Evolutionary conservation across 2,888 invertebrate genomes (phyloP), one percentile per base, ranked within the genome.

Genomic region (Endotricha flammealis): DNA sequence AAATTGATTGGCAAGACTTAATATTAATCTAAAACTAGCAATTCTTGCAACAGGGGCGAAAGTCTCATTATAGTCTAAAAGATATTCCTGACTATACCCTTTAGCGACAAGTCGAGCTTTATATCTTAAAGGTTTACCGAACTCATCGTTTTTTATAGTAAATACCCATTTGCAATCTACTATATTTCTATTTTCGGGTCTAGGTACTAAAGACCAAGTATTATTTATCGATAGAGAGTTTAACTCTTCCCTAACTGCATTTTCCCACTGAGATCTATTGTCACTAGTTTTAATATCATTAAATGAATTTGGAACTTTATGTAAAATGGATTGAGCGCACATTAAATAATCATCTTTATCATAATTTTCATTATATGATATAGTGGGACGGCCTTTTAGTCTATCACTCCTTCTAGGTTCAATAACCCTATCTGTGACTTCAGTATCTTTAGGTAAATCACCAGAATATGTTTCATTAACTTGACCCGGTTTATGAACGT

Each of bases 41-140:
- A n/a, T n/a, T n/a, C n/a, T n/a, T n/a, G n/a, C n/a, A n/a, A n/a
- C n/a, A n/a, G n/a, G n/a, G n/a, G n/a, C n/a, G n/a, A n/a, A n/a
- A n/a, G n/a, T n/a, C n/a, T n/a, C n/a, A n/a, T n/a, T n/a, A n/a
- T n/a, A n/a, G n/a, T n/a, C 39, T 16, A 40, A 42, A 28, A 32
- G 29, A 9, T 48, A 33, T 30, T 44, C 29, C 33, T 60, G 57
- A 12, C 42, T 51, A 46, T 48, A 64, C 4, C 55, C 54, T 38
- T 46, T 45, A 12, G 57, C 53, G 12, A 58, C 54, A 7, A 56
- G 34, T 22, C 53, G 38, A n/a, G 48, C 33, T 11, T 35, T 29
- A 41, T n/a, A n/a, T n/a, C n/a, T n/a, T n/a, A n/a, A n/a, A n/a
- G n/a, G n/a, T n/a, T n/a, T n/a, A n/a, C n/a, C n/a, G n/a, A n/a